Conservation (phyloP, 2,888 invertebrate species). For the Caenorhabditis sp. region DNA sequence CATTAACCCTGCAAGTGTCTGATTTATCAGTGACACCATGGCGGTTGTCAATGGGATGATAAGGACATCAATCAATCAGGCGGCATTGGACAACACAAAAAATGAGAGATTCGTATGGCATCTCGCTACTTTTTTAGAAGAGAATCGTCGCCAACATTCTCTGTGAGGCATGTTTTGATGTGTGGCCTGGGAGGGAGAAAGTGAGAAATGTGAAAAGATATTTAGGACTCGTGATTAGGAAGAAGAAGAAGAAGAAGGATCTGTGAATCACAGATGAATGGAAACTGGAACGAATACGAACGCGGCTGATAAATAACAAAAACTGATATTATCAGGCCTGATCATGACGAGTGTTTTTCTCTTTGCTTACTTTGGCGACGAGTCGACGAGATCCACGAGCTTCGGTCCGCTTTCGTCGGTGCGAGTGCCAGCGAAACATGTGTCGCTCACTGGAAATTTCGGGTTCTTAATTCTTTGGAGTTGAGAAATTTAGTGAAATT, state of each 20-base stretch:
- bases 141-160: slow-evolving; percentile 30
- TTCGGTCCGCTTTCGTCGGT: slow-evolving; percentile 76
- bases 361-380: background rate
- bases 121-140: slow-evolving; percentile 18
- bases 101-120: slow-evolving; percentile 56
- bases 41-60: slow-evolving; percentile 18
- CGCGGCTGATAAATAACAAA: background rate
- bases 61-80: slow-evolving; percentile 61
- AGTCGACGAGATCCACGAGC: slow-evolving; percentile 60
- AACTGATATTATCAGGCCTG: background rate
- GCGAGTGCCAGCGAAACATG: slow-evolving; percentile 65
- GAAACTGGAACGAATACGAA: slow-evolving; percentile 17
- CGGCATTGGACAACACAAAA: slow-evolving; percentile 33
- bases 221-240: slow-evolving; percentile 38
- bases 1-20: slow-evolving; percentile 45
- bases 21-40: slow-evolving; percentile 18
- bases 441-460: slow-evolving; percentile 73
- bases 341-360: no score
- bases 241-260: no score
- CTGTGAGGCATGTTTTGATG: slow-evolving; percentile 1
- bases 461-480: background rate
- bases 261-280: slow-evolving; percentile 26
- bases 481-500: no score
- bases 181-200: slow-evolving; percentile 18
- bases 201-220: background rate